Evolutionary conservation across 2,797 vertebrate genomes (phyloP).

Genomic region (Gymnodraco acuticeps): DNA sequence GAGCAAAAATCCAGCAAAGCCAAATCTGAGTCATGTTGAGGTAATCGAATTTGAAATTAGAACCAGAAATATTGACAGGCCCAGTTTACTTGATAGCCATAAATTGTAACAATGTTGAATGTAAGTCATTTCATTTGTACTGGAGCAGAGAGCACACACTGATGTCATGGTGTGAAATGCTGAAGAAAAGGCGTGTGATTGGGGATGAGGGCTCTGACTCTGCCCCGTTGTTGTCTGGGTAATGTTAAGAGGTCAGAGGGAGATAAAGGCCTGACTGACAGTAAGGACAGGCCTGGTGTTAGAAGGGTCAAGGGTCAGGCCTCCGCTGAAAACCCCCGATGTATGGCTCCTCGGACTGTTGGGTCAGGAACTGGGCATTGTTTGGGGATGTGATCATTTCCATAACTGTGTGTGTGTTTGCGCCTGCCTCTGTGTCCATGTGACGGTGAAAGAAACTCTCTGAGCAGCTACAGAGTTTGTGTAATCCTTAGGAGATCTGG

Average conservation of each 20-base stretch:
- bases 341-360: constrained; percentile 65
- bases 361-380: constrained; percentile 78
- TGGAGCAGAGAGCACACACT: constrained; percentile 40
- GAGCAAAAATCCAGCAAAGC: neutral
- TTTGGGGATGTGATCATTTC: constrained; percentile 79
- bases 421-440: constrained; percentile 54
- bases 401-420: constrained; percentile 60
- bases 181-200: constrained; percentile 59
- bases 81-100: neutral
- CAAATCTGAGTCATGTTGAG: neutral
- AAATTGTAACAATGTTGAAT: constrained; percentile 6
- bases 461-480: constrained; percentile 52
- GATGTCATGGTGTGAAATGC: constrained; percentile 67
- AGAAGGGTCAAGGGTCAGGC: constrained; percentile 73
- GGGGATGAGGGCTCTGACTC: constrained; percentile 53
- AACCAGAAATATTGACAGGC: neutral
- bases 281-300: constrained; percentile 77
- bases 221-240: constrained; percentile 64
- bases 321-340: constrained; percentile 69
- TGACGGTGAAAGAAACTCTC: constrained; percentile 41
- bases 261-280: constrained; percentile 81
- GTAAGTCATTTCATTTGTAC: constrained; percentile 43
- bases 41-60: neutral
- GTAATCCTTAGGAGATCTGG: constrained; percentile 60
- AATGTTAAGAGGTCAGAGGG: constrained; percentile 72